phyloP scores from a whole-genome alignment of 1,140 invertebrate species.

The Daktulosphaira vitifoliae region DNA sequence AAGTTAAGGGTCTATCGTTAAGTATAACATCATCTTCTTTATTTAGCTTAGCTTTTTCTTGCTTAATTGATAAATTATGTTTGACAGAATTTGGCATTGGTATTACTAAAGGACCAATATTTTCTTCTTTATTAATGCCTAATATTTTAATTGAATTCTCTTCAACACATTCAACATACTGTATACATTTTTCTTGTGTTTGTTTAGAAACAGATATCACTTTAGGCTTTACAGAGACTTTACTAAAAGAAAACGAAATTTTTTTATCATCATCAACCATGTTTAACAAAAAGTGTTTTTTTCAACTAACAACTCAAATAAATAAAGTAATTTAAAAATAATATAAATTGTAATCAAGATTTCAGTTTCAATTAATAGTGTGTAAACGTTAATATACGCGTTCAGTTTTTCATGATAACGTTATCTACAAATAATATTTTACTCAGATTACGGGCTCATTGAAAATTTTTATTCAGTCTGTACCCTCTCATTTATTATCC shows the following conservation, averaged over 20 bases:
- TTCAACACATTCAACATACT: constrained; percentile 66
- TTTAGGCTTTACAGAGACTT: constrained; percentile 56
- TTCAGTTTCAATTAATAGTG: no score
- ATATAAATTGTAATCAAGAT: no score
- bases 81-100: constrained; percentile 32
- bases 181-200: constrained; percentile 45
- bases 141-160: constrained; percentile 57
- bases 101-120: constrained; percentile 34
- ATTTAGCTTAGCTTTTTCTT: background rate
- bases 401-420: no score
- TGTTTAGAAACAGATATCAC: constrained; percentile 42
- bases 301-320: no score
- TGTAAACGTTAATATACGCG: no score
- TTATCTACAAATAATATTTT: no score
- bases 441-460: no score
- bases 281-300: background rate
- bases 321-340: no score
- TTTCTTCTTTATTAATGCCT: constrained; percentile 29
- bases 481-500: no score
- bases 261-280: constrained; percentile 54
- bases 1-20: constrained; percentile 33
- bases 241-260: constrained; percentile 68
- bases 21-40: background rate
- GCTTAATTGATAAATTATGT: background rate
- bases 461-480: no score